Evolutionary conservation across 2,888 invertebrate species (phyloP), one percentile per base, ranked within the genome.

Genomic region (Macrophya alboannulata): DNA sequence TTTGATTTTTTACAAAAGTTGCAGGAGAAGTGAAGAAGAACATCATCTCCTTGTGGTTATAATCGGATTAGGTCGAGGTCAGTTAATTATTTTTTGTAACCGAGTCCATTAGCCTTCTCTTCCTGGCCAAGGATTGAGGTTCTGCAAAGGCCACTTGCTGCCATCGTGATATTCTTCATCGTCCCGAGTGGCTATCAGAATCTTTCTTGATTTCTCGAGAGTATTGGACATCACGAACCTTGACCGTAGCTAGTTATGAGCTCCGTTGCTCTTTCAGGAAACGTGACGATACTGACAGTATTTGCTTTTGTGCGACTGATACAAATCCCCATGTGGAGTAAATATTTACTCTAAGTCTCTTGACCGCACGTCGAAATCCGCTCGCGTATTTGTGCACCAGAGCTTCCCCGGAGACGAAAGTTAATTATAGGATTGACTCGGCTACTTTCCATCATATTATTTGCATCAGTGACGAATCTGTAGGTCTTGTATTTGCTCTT

Each of bases 161-260:
- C 15, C 6, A 15, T 51, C 15, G 17, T 55, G n/a, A 4, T 21
- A 10, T 12, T n/a, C 79, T 37, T 37, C 31, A 55, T 79, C 55
- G 17, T 79, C 51, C 55, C 37, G 51, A 79, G 31, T 51, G 55
- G 48, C 55, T 10, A 17, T 62, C 15, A 43, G 43, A 62, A 59
- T 81, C 40, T 43, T 62, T 15, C 62, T 81, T 62, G 81, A 81
- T 81, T 81, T 81, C 62, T 81, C 81, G 15, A 81, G 62, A 81
- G 81, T 62, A 81, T 81, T 62, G 9, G 21, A 21, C 40, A 62
- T 62, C 37, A 3, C 81, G 25, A 40, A 43, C 51, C 62, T 12
- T n/a, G 51, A 40, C 43, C n/a, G 59, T 55, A 31, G 40, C 17
- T 55, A 79, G 37, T 31, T 48, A 45, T 40, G 37, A 37, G 77